Evolutionary conservation across 2,888 invertebrate species (phyloP), one percentile per base, ranked within the genome.

Genomic region (Lacanobia wlatinum): DNA sequence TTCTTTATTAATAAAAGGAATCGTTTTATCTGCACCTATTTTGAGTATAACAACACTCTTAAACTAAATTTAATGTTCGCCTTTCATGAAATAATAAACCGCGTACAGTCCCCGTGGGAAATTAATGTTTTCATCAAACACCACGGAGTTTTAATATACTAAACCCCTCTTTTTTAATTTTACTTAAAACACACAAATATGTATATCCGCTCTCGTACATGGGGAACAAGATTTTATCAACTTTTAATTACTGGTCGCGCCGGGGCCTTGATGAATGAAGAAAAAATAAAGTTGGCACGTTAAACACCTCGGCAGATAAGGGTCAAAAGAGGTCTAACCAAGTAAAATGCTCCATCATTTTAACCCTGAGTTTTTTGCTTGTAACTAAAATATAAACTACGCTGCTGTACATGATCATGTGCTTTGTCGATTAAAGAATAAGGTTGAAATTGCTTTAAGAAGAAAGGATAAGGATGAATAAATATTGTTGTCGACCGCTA

Each of bases 101-200:
- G 83, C 84, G 85, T 85, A 90, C 86, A 87, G 86, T 89, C 87
- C 92, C 87, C 90, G 40, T 73, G 92, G 92, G 93, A 93, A 93
- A 93, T 93, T 91, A 90, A 87, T 87, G 83, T 87, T 91, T 91
- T 90, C 77, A 88, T 89, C 82, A 90, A 88, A 88, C 88, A 88
- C 87, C 83, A 82, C 82, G 59, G 85, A 85, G 84, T 87, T 88
- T 88, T 83, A 88, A 81, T 50, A 75, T 65, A 83, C 83, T 76
- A 81, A 82, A 82, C 86, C 80, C 84, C 84, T 71, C 58, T 80
- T 87, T 89, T 91, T 90, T 73, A 80, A 87, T 89, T 90, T 90
- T 86, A 85, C 85, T 83, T 83, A 79, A 77, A 86, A 84, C 76
- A 63, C 60, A 81, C 73, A 77, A 80, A 74, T 77, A 55, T 55